Base-by-base conservation (phyloP, 2,888 invertebrate species). In the Melinaea menophilus region DNA sequence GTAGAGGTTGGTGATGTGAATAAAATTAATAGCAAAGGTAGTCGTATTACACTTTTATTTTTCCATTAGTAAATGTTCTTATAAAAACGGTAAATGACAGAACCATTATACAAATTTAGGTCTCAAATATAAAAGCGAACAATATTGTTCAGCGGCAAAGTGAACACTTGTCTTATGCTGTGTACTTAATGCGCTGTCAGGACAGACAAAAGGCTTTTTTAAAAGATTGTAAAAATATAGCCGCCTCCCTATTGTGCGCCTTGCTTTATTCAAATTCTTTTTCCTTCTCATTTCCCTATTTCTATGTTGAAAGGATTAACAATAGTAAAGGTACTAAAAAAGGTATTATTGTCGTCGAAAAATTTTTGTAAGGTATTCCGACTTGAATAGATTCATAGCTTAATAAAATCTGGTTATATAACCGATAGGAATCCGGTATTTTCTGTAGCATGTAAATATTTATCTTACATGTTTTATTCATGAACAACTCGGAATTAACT, bases 221-320 rank as follows among this genome's bases (percentile, higher is more conserved):
- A 76, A 75, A 85, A 84, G 80, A 81, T 80, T 79, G 80, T 82
- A 80, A 85, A 86, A 88, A 88, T 88, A 88, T 86, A 83, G 81
- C 82, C 74, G 80, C 72, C 67, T 72, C 69, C 74, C 82, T 71
- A 85, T 89, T 89, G 88, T 88, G 73, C 66, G 72, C 73, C 69
- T 68, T 71, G 75, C 78, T 84, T 84, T 83, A 81, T 87, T 85
- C 83, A 79, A 76, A 80, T 73, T 80, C 78, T 82, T 86, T 85
- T 85, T 82, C 81, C 82, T 84, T 82, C 80, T 80, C 84, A 85
- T 86, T 87, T 86, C 84, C 84, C 82, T 81, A 84, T 86, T 88
- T 86, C 84, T 84, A 79, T 81, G 81, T 79, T 81, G 82, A 82
- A 86, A 88, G 86, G 87, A 87, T 88, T 86, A 85, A 87, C 85